Evolutionary conservation across 1,140 invertebrate species (phyloP), one percentile per base, ranked within the genome.

Genomic region (Drosophila simulans): DNA sequence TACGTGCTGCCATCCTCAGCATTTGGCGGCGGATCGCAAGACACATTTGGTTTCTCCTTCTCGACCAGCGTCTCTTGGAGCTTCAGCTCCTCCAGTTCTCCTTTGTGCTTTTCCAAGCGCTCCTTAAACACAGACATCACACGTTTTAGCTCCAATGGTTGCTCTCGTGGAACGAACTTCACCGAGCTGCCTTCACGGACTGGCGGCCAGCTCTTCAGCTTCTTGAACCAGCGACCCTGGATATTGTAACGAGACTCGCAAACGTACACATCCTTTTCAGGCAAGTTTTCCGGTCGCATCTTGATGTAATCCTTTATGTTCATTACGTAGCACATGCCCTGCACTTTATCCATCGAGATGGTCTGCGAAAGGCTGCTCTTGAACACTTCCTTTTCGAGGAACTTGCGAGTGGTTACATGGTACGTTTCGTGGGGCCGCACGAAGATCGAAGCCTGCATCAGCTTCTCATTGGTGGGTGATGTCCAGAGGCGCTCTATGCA

Each of bases 251-350:
- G 94, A 13, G 97, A 98, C 93, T 99, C 98, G 92, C 98, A 99
- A 0, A 99, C 98, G 91, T 97, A 99, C 0, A 99, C 96, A 93
- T 99, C 98, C 91, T 98, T 98, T 63, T 98, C 97, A 1, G 95
- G 94, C 91, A 98, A 97, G 13, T 94, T 96, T 93, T 97, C 96
- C 0, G 98, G 98, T 73, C 95, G 95, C 89, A 95, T 95, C 82
- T 97, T 97, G 86, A 99, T 97, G 93, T 99, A 99, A 90, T 99
- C 98, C 83, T 98, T 98, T 1, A 99, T 97, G 91, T 96, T 97
- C 94, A 99, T 95, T 13, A 99, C 97, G 92, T 96, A 97, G 92
- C 98, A 99, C 72, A 96, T 95, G 4, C 98, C 98, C n/a, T 96
- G 93, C 20, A 99, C 95, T 91, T 98, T 96, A 68, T 96, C 96